A percentile compares a stretch with the other conserved stretches of the same genome.
Evolutionary conservation across 64 coral and sea anemone genomes (phyloP).

Genomic region (Stichodactyla mertensii): DNA sequence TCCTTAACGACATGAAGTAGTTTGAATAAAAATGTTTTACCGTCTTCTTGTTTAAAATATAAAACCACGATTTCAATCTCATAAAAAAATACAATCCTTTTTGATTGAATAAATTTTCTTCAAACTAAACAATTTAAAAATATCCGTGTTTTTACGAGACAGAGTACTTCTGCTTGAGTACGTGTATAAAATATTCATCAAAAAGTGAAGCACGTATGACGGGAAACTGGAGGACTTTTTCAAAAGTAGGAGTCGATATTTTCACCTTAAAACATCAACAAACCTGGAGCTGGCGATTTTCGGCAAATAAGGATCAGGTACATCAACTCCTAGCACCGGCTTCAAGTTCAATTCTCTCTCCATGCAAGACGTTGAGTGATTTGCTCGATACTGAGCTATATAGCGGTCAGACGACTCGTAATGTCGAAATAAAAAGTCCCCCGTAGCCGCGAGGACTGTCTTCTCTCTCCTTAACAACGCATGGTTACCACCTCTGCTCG

Average conservation of each 20-base stretch:
- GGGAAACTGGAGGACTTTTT: neutral
- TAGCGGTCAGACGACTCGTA: conserved; percentile 63
- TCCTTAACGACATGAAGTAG: too few relatives aligned
- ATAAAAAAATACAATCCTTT: neutral
- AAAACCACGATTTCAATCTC: neutral
- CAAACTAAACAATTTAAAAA: too few relatives aligned
- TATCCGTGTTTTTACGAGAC: too few relatives aligned
- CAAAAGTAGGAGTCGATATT: neutral
- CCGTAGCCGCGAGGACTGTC: conserved; percentile 24
- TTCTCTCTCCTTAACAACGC: conserved; percentile 71
- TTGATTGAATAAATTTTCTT: neutral
- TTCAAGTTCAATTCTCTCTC: conserved; percentile 50
- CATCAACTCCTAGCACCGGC: conserved; percentile 68
- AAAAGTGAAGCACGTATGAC: too few relatives aligned
- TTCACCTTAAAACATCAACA: conserved; percentile 33
- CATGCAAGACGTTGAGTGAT: conserved; percentile 55
- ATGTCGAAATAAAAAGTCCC: conserved; percentile 79
- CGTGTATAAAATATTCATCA: too few relatives aligned
- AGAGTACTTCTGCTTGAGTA: too few relatives aligned
- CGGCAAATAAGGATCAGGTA: conserved; percentile 77
- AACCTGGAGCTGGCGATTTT: conserved; percentile 71
- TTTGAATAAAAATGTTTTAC: too few relatives aligned
- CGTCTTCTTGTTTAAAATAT: neutral
- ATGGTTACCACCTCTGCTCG: conserved; percentile 32
- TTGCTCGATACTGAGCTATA: conserved; percentile 82